phyloP scores from a whole-genome alignment of 2,888 invertebrate genomes.

The Limnephilus lunatus region DNA sequence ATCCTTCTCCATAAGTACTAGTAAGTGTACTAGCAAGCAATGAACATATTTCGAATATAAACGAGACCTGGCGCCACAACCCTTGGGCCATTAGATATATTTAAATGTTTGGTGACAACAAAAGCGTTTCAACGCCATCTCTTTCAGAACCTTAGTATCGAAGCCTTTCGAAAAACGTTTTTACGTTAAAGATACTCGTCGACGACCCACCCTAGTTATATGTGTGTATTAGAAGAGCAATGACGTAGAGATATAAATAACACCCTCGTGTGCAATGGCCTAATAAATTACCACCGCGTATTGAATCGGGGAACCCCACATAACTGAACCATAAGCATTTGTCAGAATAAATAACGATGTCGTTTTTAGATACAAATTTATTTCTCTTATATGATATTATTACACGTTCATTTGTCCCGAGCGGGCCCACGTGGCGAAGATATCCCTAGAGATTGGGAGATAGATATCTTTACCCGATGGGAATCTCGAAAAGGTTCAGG shows the following conservation, averaged over 20 bases:
- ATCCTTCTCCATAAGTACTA: too few relatives aligned
- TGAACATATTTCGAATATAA: too few relatives aligned
- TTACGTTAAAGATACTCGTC: neutral
- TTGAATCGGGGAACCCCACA: neutral
- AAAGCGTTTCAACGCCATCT: too few relatives aligned
- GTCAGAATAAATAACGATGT: constrained; percentile 40
- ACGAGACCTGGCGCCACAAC: too few relatives aligned
- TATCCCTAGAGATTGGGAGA: constrained; percentile 18
- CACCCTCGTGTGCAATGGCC: constrained; percentile 32
- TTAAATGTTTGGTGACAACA: too few relatives aligned
- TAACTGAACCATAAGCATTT: constrained; percentile 15
- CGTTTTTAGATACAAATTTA: constrained; percentile 37
- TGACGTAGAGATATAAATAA: constrained; percentile 20
- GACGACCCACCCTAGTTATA: neutral
- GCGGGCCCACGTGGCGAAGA: neutral
- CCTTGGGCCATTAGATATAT: too few relatives aligned
- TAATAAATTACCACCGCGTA: constrained; percentile 21
- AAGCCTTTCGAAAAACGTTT: too few relatives aligned
- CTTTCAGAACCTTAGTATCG: too few relatives aligned
- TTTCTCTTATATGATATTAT: constrained; percentile 10
- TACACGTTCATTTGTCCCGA: constrained; percentile 19
- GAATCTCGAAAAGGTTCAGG: constrained; percentile 22
- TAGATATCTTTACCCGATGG: constrained; percentile 13
- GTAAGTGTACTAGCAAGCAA: too few relatives aligned
- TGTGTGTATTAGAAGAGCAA: constrained; percentile 10